Percentiles rank a stretch among this genome's conserved stretches.
Evolutionary conservation across 2,113 vertebrate species (phyloP).

Genomic region (Leucopsar rothschildi): DNA sequence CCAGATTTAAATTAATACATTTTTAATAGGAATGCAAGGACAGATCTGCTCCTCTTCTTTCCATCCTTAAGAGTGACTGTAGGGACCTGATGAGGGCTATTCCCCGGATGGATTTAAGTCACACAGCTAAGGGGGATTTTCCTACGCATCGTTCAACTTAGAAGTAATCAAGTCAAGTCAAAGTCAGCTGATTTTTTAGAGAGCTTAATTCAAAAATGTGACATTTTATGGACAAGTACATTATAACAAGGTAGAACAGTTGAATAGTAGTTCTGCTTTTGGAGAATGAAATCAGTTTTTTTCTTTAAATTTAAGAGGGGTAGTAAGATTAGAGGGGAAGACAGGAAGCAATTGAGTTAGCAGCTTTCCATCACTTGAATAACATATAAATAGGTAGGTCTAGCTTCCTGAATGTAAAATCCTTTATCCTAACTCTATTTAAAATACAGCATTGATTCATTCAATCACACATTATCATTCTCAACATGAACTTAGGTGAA

Average conservation of each 20-base stretch:
- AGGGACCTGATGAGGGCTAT: neutral
- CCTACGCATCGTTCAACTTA: neutral
- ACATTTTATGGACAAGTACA: neutral
- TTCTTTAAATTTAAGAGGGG: neutral
- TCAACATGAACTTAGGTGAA: neutral
- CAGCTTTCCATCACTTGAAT: neutral
- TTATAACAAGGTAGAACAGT: neutral
- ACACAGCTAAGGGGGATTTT: neutral
- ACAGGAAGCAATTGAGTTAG: neutral
- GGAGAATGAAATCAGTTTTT: neutral
- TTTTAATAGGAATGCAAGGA: neutral
- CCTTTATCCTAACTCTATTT: neutral
- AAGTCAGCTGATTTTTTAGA: neutral
- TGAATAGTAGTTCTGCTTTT: neutral
- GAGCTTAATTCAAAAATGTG: neutral
- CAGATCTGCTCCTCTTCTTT: neutral
- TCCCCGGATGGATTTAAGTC: neutral
- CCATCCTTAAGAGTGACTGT: neutral
- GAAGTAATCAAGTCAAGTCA: neutral
- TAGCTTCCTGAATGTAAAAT: neutral
- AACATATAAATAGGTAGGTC: neutral
- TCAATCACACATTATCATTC: neutral
- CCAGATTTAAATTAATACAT: neutral
- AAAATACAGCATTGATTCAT: neutral
- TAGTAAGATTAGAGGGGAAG: neutral